Evolutionary conservation across 2,888 invertebrate genomes (phyloP), one percentile per base, ranked within the genome.

Genomic region (Temnothorax ravouxi): DNA sequence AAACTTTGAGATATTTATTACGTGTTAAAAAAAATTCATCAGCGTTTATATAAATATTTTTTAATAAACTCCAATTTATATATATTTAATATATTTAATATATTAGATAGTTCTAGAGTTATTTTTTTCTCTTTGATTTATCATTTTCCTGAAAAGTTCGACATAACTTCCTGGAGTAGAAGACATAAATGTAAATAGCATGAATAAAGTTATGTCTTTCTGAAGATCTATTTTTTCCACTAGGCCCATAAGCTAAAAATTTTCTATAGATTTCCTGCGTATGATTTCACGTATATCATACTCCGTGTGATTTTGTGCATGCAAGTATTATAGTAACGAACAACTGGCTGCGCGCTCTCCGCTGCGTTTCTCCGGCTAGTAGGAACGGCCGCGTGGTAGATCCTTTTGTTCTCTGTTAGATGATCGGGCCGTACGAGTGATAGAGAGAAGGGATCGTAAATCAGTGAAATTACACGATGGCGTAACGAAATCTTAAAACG

Each of bases 391-490:
- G 66, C 83, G 79, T 79, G 67, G 75, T 59, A 50, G 84, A 88
- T 88, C 90, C 90, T 88, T 89, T 89, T 89, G 89, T 89, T 89
- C 89, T 86, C 83, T 56, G 84, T 62, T 59, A 52, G 86, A 90
- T 84, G 89, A 89, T 90, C 88, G 87, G 87, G 88, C 82, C 84
- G 84, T 75, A 90, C 69, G 83, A 85, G 82, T 90, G 86, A 88
- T 89, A 86, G 89, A 88, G 89, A 88, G 83, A 85, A 84, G 81
- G 85, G 87, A 84, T 85, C 90, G 86, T 89, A 90, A 89, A 89
- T 89, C 89, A 89, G 88, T 62, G 85, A 90, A 89, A 89, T 90
- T 90, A 83, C 85, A 88, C 83, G 79, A 86, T 90, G 88, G 87
- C 90, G 87, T 87, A 90, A 89, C 90, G 87, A 87, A 86, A 86